Evolutionary conservation across 2,888 invertebrate genomes (phyloP), one percentile per base, ranked within the genome.

Genomic region (Hirtodrosophila cameraria): DNA sequence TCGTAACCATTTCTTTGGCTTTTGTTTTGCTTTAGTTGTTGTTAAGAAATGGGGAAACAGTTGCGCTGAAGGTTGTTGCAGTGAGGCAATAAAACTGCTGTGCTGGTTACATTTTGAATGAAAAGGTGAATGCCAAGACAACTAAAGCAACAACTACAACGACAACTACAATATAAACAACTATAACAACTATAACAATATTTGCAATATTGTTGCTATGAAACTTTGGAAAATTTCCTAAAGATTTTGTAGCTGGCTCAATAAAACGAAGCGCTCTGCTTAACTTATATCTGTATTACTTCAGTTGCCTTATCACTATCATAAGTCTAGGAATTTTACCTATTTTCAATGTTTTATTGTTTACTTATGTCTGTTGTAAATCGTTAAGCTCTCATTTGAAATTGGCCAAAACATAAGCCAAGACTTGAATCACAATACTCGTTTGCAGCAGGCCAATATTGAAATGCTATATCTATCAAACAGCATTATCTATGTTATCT

Each of bases 1-100:
- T 31, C 11, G 54, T 38, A 61, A 55, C 42, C 31, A 49, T 61
- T 68, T 45, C 48, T 66, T 48, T 43, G 20, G n/a, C n/a, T 6
- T 23, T 23, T 23, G 23, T 20, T 31, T 23, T 28, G 8, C 3
- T 18, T 20, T 30, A 12, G 27, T 38, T 59, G 42, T 42, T 65
- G 63, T 46, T 54, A 48, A 62, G 45, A 75, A 79, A 74, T 73
- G 79, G 79, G 80, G 85, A 84, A 80, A 80, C 65, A 81, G 75
- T 58, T 66, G 55, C 18, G 23, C 41, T 31, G 72, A 79, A 85
- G 79, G 75, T 81, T 72, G 55, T 18, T 33, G 52, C 59, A 35
- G 52, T 69, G 61, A 46, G 70, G 73, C 63, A 71, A 73, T 53
- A 20, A 61, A 57, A 60, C 12, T 57, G 72, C 72, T 72, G 74